Base-by-base conservation (phyloP, 30 jellyfish, hydroid and myxozoan genomes). In the Pelagia noctiluca region DNA sequence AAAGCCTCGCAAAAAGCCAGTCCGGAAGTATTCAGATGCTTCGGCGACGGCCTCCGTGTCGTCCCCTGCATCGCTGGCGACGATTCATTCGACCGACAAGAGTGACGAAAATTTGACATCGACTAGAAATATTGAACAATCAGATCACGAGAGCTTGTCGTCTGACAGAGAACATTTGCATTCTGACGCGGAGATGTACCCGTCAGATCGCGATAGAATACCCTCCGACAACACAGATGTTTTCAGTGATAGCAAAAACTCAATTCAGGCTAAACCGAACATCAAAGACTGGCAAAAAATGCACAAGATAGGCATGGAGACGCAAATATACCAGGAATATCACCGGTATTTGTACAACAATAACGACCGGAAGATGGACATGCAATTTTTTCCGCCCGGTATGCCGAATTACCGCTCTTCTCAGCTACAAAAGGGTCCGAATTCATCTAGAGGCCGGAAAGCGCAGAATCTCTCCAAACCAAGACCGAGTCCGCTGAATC, bases 401-500 rank as follows among this genome's bases (percentile, higher is more conserved):
- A 80, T 61, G 35, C 24, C 90, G 64, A 80, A 64, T 48, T 80
- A 80, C 36, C 61, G 74, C 2, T 25, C 29, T 1, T 57, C 60
- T 23, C 35, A 42, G 72, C 34, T 68, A 18, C 69, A 47, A 63
- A 81, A 52, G 37, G 33, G 75, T 4, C 62, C 53, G 47, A 63
- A 64, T 22, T 76, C 71, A 30, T 38, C 91, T 22, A 81, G 68
- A 31, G 91, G 91, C n/a, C 80, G 72, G 71, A 81, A 81, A 35
- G 68, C 66, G 66, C 91, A 81, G 69, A 81, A 50, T 19, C 72
- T 81, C 34, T 81, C 91, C 16, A 50, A 49, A 30, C 91, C 91
- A 0, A 52, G 91, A 37, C 91, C 91, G 21, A 81, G 91, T 36
- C 91, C 91, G 25, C 78, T 81, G 3, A 81, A 81, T 50, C 91